Evolutionary conservation across 2,797 vertebrate genomes (phyloP).

Genomic region (Carcharodon carcharias): DNA sequence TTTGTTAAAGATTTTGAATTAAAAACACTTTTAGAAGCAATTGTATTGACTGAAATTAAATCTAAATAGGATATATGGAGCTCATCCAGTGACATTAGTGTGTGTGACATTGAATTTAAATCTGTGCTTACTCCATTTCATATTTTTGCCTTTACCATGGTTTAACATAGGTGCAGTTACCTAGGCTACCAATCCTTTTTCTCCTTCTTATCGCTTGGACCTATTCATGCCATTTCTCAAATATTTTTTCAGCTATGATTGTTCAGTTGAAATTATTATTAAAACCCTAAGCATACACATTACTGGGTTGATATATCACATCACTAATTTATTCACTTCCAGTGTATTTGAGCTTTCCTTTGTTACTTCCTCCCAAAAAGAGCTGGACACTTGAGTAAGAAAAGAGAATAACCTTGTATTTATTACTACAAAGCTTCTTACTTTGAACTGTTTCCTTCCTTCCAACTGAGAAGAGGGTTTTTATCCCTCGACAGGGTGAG

Average conservation of each 20-base stretch:
- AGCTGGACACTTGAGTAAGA: neutral
- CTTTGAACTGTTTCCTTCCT: neutral
- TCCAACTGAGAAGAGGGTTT: neutral
- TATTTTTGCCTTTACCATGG: neutral
- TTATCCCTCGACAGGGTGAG: neutral
- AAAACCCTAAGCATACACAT: neutral
- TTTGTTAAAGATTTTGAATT: neutral
- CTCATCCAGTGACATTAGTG: neutral
- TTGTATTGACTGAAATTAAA: neutral
- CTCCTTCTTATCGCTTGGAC: neutral
- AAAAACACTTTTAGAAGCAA: neutral
- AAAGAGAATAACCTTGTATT: neutral
- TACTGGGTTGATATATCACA: neutral
- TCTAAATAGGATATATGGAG: neutral
- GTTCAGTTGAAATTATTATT: neutral
- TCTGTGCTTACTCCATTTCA: neutral
- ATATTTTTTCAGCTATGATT: neutral
- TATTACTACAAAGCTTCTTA: neutral
- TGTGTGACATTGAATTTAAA: neutral
- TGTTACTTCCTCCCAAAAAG: neutral
- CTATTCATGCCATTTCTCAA: neutral
- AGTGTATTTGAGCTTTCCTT: neutral
- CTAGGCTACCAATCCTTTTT: neutral
- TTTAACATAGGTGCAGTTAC: neutral
- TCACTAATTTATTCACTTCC: neutral